Base-by-base conservation (phyloP, 2,113 vertebrate genomes). In the Oriolus oriolus region DNA sequence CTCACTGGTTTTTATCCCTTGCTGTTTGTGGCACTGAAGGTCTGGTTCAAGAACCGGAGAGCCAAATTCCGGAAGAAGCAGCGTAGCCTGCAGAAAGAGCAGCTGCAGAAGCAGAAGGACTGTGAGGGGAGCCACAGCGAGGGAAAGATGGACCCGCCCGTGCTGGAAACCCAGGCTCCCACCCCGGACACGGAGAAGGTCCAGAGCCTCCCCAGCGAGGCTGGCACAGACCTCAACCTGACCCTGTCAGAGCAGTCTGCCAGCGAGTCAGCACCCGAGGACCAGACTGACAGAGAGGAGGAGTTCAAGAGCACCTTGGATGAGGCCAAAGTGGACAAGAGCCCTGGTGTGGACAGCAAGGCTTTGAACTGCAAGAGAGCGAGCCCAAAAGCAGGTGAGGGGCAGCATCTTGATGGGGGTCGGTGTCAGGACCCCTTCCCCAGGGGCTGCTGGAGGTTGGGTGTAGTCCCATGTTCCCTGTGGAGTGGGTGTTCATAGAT, bases 51-150 rank as follows among this genome's bases (percentile, higher is more conserved):
- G 97, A 99, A 99, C 95, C 98, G 99, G 16, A 98, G 99, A 70
- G 99, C 99, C 90, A 99, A 99, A 95, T 99, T 99, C 92, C 99
- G 99, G 33, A 99, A 99, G 98, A 99, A 99, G 98, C 99, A 99
- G 92, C 98, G 99, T 66, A 99, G 99, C 95, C 98, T 99, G 85
- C 99, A 99, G 97, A 99, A 99, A 71, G 99, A 99, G 95, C 99
- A 99, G 98, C 98, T 99, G 56, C 99, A 99, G 98, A 99, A 99
- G 92, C 99, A 99, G 97, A 99, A 99, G 95, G 99, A 99, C 90
- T 98, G 98, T 0, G 98, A 99, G 21, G 98, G 97, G 11, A 95
- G 93, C n/a, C 96, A 98, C 2, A 97, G 95, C 0, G 99, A 99
- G 30, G 98, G 98, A 37, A 98, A 97, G 98, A 97, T 94, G 0